A percentile compares a stretch with the other conserved stretches of the same genome.
phyloP scores from a whole-genome alignment of 30 jellyfish, hydroid and myxozoan genomes.

The Aurelia sp. region DNA sequence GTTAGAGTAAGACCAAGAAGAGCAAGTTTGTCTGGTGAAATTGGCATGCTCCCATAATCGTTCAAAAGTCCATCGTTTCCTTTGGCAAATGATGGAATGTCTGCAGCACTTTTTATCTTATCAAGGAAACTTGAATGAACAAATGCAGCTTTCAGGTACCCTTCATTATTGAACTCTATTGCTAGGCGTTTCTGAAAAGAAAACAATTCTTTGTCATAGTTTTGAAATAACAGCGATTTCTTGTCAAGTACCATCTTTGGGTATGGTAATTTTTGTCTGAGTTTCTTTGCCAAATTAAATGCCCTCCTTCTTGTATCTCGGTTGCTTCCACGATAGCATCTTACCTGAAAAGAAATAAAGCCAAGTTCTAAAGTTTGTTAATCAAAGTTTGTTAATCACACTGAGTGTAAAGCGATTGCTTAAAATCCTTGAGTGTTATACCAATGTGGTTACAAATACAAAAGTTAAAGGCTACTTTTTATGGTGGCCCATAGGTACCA shows the following conservation, averaged over 20 bases:
- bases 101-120: constrained; percentile 42
- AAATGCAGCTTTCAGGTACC: constrained; percentile 70
- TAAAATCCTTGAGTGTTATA: no score
- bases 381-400: no score
- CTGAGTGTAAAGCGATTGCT: no score
- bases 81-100: constrained; percentile 19
- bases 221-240: constrained; percentile 67
- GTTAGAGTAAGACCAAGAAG: constrained; percentile 63
- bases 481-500: no score
- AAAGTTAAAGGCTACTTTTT: no score
- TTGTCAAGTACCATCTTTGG: constrained; percentile 48
- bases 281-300: constrained; percentile 13
- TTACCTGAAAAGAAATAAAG: not conserved
- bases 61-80: constrained; percentile 23
- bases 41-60: constrained; percentile 18
- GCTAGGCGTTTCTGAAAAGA: constrained; percentile 82
- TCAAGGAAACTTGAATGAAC: constrained; percentile 75
- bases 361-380: not conserved
- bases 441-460: no score
- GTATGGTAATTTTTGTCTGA: constrained; percentile 37
- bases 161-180: constrained; percentile 54
- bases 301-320: constrained; percentile 79
- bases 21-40: constrained; percentile 63
- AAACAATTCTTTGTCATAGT: constrained; percentile 74
- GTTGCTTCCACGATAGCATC: constrained; percentile 89